Evolutionary conservation across 2,797 vertebrate species (phyloP).

Genomic region (Falco peregrinus): DNA sequence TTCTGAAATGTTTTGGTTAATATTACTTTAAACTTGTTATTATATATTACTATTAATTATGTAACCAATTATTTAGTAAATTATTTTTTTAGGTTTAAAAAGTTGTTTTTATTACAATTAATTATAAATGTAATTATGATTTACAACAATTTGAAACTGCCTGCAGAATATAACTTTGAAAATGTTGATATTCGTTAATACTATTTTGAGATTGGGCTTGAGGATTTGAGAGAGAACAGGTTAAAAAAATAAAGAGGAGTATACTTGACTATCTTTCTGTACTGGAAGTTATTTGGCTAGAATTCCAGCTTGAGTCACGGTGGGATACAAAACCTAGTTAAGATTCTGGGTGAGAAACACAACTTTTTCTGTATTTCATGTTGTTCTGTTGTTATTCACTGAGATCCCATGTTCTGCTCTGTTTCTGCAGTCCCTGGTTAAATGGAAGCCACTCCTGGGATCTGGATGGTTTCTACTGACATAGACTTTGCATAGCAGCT

Average conservation of each 20-base stretch:
- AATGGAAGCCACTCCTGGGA: slow-evolving; percentile 78
- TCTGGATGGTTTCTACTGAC: slow-evolving; percentile 73
- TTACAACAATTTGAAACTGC: background rate
- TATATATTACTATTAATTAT: background rate
- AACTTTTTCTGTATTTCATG: background rate
- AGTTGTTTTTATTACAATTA: background rate
- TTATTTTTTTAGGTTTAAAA: background rate
- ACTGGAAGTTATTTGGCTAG: background rate
- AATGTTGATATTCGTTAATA: background rate
- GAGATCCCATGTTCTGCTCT: slow-evolving; percentile 14
- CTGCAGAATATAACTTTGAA: background rate
- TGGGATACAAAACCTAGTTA: background rate
- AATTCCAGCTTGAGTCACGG: accelerated
- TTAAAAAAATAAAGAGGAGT: background rate
- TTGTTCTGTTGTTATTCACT: background rate
- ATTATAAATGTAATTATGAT: background rate
- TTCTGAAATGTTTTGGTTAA: background rate
- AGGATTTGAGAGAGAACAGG: background rate
- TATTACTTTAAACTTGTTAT: background rate
- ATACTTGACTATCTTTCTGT: background rate
- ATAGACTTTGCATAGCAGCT: slow-evolving; percentile 70
- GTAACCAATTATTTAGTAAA: background rate
- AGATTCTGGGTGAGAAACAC: background rate
- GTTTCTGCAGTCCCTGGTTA: slow-evolving; percentile 74
- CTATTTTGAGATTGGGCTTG: background rate